Base-by-base conservation (phyloP, 2,113 vertebrate species). In the Piprites chloris region DNA sequence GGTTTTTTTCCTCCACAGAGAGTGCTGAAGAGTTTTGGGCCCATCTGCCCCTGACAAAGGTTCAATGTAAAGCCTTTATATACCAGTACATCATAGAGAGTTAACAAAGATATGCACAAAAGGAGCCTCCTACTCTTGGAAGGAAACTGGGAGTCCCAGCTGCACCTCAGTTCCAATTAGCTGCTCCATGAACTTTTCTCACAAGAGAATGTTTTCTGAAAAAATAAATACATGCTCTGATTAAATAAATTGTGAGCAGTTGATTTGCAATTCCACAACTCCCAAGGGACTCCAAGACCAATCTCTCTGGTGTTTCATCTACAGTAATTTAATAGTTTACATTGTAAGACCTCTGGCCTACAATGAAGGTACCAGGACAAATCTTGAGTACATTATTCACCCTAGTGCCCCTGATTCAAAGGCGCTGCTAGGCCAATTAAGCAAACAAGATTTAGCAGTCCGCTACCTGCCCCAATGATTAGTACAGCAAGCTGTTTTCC, bases 231-330 rank as follows among this genome's bases (percentile, higher is more conserved):
- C 26, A 55, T 24, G 14, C 23, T 61, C 78, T 66, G 37, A 89
- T 87, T 91, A 89, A 94, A 37, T 94, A 77, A 93, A 91, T 37
- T 28, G 33, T 37, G 42, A 94, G 66, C 59, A 94, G 42, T 42
- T 88, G 37, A 90, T 93, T 6, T 90, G 81, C 35, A 91, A 95
- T 90, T 91, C 75, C 1, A 0, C 71, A 71, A 42, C 67, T 24
- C 75, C 30, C 82, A 71, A 47, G 63, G 47, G 90, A 77, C 75
- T 59, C 61, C 27, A 62, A 90, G 22, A 71, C 50, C 59, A 93
- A 71, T 24, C 79, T 80, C 59, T 41, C 78, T 61, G n/a, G 22
- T 72, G 44, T 73, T 94, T 74, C 65, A 89, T 72, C 56, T 68
- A 49, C 65, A 77, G 55, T 37, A 66, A 94, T 71, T 65, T 79